phyloP scores from a whole-genome alignment of 2,797 vertebrate species.

The Gastrophryne carolinensis region DNA sequence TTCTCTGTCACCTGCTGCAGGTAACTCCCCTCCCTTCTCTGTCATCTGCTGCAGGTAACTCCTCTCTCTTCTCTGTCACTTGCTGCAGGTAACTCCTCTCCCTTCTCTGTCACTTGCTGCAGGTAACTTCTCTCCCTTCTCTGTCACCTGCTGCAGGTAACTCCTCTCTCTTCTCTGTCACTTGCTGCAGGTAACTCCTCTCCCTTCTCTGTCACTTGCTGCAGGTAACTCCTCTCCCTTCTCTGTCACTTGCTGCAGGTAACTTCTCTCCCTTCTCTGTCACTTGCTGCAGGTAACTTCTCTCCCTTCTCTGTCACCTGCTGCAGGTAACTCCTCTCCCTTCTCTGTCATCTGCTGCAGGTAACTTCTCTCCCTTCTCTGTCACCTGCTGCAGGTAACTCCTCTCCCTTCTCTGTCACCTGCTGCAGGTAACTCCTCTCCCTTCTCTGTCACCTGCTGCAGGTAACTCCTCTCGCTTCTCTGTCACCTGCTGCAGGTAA shows the following conservation, averaged over 20 bases:
- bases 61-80: background rate
- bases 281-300: background rate
- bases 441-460: too few species aligned
- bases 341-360: background rate
- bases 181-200: background rate
- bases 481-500: too few species aligned
- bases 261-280: background rate
- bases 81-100: background rate
- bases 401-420: background rate
- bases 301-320: too few species aligned
- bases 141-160: too few species aligned
- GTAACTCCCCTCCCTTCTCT: background rate
- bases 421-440: too few species aligned
- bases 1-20: background rate
- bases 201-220: background rate
- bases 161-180: background rate
- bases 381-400: background rate
- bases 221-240: background rate
- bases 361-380: background rate
- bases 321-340: background rate
- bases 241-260: background rate
- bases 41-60: background rate
- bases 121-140: too few species aligned
- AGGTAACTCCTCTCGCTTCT: too few species aligned
- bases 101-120: background rate